These are phyloP conservation scores for Pseudorasbora parva DNA, from an alignment of 2,113 vertebrate species.

Conservation along the genomic window DNA sequence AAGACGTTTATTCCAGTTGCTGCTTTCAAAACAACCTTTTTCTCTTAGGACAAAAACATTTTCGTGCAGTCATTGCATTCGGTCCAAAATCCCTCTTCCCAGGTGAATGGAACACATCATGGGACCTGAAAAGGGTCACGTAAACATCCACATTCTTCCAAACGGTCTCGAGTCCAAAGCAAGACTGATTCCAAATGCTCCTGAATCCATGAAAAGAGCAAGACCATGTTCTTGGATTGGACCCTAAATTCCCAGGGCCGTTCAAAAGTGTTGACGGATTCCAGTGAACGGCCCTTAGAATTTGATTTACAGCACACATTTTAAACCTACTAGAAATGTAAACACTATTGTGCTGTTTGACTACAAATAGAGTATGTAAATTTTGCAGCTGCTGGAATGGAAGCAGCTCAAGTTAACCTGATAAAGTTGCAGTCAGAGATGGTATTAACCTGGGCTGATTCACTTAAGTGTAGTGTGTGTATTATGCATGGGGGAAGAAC, in stretches of 20 bases:
- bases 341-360: not conserved
- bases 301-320: not conserved
- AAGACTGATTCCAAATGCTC: too few relatives aligned
- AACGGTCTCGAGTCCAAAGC: too few relatives aligned
- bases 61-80: too few relatives aligned
- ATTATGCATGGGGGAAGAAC: constrained; percentile 32
- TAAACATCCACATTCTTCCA: too few relatives aligned
- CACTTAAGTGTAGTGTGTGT: constrained; percentile 21
- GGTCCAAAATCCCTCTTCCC: too few relatives aligned
- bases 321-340: constrained; percentile 3
- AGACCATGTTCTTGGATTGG: not conserved
- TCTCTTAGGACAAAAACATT: too few relatives aligned
- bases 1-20: too few relatives aligned
- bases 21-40: too few relatives aligned
- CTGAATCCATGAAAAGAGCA: not conserved
- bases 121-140: too few relatives aligned
- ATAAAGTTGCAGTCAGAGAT: constrained; percentile 15
- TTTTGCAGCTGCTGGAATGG: not conserved
- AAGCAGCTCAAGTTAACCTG: not conserved
- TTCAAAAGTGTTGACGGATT: too few relatives aligned
- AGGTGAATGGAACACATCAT: too few relatives aligned
- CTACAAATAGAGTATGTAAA: not conserved
- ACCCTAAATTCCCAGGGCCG: too few relatives aligned
- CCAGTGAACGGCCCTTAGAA: not conserved
- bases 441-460: constrained; percentile 10